A percentile compares a stretch with the other conserved stretches of the same genome.
Conservation (phyloP, 2,113 vertebrate species). For the Trogon surrucura region DNA sequence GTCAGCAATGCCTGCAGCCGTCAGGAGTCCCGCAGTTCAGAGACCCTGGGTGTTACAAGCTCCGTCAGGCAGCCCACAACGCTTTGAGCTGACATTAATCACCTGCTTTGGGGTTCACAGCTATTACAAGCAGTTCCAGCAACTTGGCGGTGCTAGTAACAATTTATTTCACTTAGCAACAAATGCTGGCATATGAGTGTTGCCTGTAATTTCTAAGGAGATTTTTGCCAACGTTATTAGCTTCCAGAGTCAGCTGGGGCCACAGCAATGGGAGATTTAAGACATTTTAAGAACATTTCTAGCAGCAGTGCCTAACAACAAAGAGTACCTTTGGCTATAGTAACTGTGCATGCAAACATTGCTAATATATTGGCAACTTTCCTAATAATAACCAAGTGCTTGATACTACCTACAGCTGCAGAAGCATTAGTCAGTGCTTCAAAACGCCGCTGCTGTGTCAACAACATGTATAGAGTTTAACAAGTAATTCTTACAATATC, state of each 20-base stretch:
- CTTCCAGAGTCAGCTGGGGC: background rate
- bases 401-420: slow-evolving; percentile 26
- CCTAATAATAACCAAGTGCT: slow-evolving; percentile 15
- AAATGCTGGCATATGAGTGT: background rate
- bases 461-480: slow-evolving; percentile 9
- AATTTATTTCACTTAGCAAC: slow-evolving; percentile 53
- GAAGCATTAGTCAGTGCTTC: slow-evolving; percentile 27
- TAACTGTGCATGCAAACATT: background rate
- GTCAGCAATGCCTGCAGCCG: background rate
- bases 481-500: background rate
- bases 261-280: background rate
- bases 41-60: background rate
- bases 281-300: background rate
- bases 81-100: background rate
- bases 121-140: background rate
- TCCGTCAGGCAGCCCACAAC: background rate
- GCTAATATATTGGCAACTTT: background rate
- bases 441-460: slow-evolving; percentile 4
- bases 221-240: slow-evolving; percentile 1
- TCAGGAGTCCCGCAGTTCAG: background rate
- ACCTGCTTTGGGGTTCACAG: slow-evolving; percentile 29
- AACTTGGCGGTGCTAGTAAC: background rate
- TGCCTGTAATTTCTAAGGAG: slow-evolving; percentile 26
- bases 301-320: background rate
- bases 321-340: background rate